Evolutionary conservation across 2,888 invertebrate genomes (phyloP), one percentile per base, ranked within the genome.

Genomic region (Synergus umbraculus): DNA sequence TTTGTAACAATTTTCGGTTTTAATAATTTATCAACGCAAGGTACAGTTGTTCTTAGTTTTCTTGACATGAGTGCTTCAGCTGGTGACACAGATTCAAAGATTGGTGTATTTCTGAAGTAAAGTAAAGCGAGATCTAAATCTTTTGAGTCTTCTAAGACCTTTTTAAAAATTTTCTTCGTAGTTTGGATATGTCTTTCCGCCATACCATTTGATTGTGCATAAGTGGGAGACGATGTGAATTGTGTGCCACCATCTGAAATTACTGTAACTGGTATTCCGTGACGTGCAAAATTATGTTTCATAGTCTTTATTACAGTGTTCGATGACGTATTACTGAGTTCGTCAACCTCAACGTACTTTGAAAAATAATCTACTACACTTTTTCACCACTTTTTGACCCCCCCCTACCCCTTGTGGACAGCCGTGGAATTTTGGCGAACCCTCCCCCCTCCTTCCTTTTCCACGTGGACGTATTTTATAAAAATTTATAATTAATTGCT

Each of bases 71-170:
- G n/a, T 79, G 85, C 80, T 10, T 80, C 76, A 29, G 85, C 85
- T 5, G 84, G 81, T 29, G 65, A 58, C 8, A 66, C 77, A 43
- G 67, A 79, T 8, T 76, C 78, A 46, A 78, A 76, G n/a, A 85
- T 80, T 49, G 84, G 87, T 13, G 81, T 83, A 63, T 80, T 85
- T 60, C 84, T 73, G 76, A 82, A 83, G 69, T 84, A 81, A 15
- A 86, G 60, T 22, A 85, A 73, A n/a, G 80, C 81, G 43, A 82
- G 37, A n/a, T 76, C 18, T 63, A 78, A 41, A 79, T 84, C 84
- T 49, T 67, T 78, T 46, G 13, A 4, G 46, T 46, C 46, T 37
- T 49, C 12, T 0, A 63, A 22, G 7, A 67, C 43, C 69, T 82
- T 82, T 63, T 81, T 46, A 7, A 81, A 18, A 10, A 84, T 79